A percentile compares a stretch with the other conserved stretches of the same genome.
Conservation (phyloP, 2,113 vertebrate genomes). For the Cololabis saira region DNA sequence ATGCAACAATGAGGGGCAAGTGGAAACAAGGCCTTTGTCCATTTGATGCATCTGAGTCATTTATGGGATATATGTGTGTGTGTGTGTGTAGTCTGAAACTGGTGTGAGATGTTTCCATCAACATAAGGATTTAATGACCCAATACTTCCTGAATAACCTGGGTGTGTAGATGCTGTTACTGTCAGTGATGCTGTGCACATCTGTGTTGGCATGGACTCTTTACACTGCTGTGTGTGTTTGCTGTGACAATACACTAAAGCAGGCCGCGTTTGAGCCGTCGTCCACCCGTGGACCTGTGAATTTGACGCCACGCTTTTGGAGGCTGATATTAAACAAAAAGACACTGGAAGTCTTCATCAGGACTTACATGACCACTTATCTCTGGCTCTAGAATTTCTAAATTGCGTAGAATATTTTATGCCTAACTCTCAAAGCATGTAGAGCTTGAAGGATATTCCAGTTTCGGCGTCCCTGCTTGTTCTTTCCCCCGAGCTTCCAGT, state of each 20-base stretch:
- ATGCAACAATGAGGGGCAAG: too few relatives aligned
- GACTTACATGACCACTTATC: accelerated
- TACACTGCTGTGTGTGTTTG: constrained; percentile 65
- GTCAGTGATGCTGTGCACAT: constrained; percentile 38
- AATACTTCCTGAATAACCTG: neutral
- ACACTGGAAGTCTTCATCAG: neutral
- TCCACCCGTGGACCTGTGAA: constrained; percentile 45
- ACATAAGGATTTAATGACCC: too few relatives aligned
- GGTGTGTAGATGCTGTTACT: constrained; percentile 32
- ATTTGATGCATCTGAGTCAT: too few relatives aligned
- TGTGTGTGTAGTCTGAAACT: too few relatives aligned
- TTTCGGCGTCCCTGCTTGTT: constrained; percentile 5
- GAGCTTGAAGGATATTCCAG: constrained; percentile 1
- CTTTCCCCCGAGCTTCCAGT: constrained; percentile 19
- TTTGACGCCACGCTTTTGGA: constrained; percentile 32
- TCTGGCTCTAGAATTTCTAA: neutral
- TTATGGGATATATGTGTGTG: too few relatives aligned
- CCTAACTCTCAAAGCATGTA: neutral
- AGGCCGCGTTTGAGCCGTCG: constrained; percentile 13
- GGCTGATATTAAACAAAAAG: neutral
- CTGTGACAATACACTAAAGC: constrained; percentile 46
- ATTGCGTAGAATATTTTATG: neutral
- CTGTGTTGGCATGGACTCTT: too few relatives aligned
- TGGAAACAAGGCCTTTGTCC: too few relatives aligned
- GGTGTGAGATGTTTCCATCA: too few relatives aligned